Evolutionary conservation across 1,140 invertebrate genomes (phyloP), one percentile per base, ranked within the genome.

Genomic region (Drosophila erecta): DNA sequence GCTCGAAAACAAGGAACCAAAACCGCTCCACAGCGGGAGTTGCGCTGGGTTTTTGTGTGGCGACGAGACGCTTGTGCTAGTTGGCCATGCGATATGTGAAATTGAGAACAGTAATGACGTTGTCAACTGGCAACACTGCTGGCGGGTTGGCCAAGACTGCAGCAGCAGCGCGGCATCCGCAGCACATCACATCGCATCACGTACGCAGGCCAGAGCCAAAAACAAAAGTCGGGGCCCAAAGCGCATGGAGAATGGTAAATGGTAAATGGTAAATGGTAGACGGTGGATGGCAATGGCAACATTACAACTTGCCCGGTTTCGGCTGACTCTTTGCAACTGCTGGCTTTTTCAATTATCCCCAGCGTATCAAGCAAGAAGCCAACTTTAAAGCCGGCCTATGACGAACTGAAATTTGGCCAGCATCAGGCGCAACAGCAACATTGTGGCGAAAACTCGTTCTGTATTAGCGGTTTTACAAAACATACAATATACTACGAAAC

Each of bases 81-180:
- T 87, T 71, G 61, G 83, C 75, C 71, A 87, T 87, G 64, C 76
- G 85, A 87, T 87, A 87, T 87, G 85, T 89, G 84, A 87, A 87
- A 87, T 80, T 83, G 84, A 87, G 84, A 87, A 80, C 84, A 84
- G 84, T 89, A 87, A 87, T 87, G 84, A 89, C 85, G 85, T 89
- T 87, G 84, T 87, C 84, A 87, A 80, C 85, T 64, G 73, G 46
- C 20, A 24, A 17, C 15, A 10, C 20, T 12, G 53, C 38, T 8
- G 43, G 14, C 38, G 37, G 10, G 8, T 24, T 30, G 24, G n/a
- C 20, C 5, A 30, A 49, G 33, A 37, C 55, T 30, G 49, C 71
- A 40, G 12, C 65, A 44, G 30, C 49, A 40, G 33, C 41, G 41
- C 10, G 7, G 41, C 56, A 17, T 35, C 55, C 20, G 44, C 49